These are phyloP conservation scores for Vulpes lagopus DNA, from an alignment of 2,113 vertebrate genomes.

Conservation along the genomic window DNA sequence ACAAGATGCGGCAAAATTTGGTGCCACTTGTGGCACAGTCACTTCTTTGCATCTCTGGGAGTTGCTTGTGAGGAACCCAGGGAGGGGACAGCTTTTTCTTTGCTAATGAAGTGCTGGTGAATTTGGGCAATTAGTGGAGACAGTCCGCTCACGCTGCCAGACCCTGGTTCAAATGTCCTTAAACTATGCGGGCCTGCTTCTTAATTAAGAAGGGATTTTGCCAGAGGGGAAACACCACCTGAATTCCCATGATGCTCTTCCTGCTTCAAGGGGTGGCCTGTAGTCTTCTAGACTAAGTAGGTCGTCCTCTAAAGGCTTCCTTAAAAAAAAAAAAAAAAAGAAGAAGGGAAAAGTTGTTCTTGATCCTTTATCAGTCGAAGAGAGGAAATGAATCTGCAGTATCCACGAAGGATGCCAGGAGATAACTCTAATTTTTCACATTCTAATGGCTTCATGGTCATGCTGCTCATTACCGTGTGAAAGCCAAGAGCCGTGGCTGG, in stretches of 20 bases:
- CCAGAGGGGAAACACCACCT: background rate
- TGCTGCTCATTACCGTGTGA: constrained; percentile 1
- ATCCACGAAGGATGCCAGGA: background rate
- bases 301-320: background rate
- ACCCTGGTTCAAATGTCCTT: background rate
- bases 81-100: accelerated
- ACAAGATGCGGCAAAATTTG: constrained; percentile 45
- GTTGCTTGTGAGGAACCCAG: background rate
- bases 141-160: accelerated
- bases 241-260: accelerated
- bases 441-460: constrained; percentile 4
- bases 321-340: background rate
- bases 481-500: background rate
- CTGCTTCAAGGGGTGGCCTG: background rate
- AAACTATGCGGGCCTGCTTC: background rate
- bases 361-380: background rate
- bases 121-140: background rate
- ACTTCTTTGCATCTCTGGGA: background rate
- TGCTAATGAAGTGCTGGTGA: background rate
- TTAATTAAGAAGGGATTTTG: constrained; percentile 36
- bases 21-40: constrained; percentile 67
- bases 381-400: background rate
- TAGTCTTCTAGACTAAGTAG: background rate
- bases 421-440: background rate
- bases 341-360: background rate